Evolutionary conservation across 2,797 vertebrate genomes (phyloP).

Genomic region (Microchirus variegatus): DNA sequence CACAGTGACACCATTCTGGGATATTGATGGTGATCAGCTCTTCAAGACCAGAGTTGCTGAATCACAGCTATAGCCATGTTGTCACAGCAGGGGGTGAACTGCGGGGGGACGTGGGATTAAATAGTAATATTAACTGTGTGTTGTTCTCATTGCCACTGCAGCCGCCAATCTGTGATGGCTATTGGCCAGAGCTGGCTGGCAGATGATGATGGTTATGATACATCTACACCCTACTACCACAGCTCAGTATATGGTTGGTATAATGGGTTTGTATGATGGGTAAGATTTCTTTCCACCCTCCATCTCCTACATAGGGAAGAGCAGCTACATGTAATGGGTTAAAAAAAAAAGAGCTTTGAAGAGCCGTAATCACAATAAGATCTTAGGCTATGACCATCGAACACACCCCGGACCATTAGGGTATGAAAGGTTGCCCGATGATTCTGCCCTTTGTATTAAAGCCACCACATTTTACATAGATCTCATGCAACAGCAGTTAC

Average conservation of each 20-base stretch:
- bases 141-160: slow-evolving; percentile 99
- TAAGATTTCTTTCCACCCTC: slow-evolving; percentile 96
- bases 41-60: slow-evolving; percentile 79
- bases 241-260: slow-evolving; percentile 99
- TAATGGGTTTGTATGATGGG: slow-evolving; percentile 99
- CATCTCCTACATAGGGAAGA: slow-evolving; percentile 82
- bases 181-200: slow-evolving; percentile 98
- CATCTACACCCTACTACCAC: slow-evolving; percentile 98
- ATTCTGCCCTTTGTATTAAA: slow-evolving; percentile 80
- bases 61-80: slow-evolving; percentile 53
- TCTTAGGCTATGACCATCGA: slow-evolving; percentile 73
- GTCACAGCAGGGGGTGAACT: slow-evolving; percentile 76
- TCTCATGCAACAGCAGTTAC: neutral
- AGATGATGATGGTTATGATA: slow-evolving; percentile 99
- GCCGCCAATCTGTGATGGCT: slow-evolving; percentile 99
- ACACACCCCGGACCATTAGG: slow-evolving; percentile 74
- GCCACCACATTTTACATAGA: slow-evolving; percentile 58
- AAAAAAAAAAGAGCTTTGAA: slow-evolving; percentile 43
- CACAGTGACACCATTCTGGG: slow-evolving; percentile 26
- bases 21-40: slow-evolving; percentile 48
- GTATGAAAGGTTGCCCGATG: slow-evolving; percentile 65
- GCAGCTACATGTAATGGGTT: slow-evolving; percentile 77
- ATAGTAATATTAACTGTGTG: slow-evolving; percentile 95
- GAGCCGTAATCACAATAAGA: slow-evolving; percentile 18
- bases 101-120: slow-evolving; percentile 75